Conservation (phyloP, 2,888 invertebrate genomes). For the Orthosia gothica region DNA sequence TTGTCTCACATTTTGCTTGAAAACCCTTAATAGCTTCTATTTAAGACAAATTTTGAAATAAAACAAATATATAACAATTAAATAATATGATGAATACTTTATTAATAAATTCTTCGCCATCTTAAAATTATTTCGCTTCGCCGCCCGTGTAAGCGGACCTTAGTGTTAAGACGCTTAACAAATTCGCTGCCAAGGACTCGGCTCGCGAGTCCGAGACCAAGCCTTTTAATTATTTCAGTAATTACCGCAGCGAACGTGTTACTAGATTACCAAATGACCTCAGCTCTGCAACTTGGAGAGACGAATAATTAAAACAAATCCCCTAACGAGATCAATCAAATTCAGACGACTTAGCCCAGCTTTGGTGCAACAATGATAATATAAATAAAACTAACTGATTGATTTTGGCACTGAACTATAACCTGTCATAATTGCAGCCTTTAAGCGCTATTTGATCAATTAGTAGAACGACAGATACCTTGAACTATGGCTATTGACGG, state of each 20-base stretch:
- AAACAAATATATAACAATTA: too few species aligned
- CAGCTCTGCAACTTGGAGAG: constrained; percentile 20
- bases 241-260: too few species aligned
- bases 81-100: too few species aligned
- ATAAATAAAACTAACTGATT: constrained; percentile 11
- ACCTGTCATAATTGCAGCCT: constrained; percentile 24
- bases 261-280: constrained; percentile 45
- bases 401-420: constrained; percentile 32
- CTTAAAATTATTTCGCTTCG: constrained; percentile 6
- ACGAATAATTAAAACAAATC: constrained; percentile 39
- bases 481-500: constrained; percentile 70
- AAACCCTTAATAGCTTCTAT: too few species aligned
- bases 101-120: constrained; percentile 11
- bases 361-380: constrained; percentile 18
- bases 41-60: too few species aligned
- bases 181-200: too few species aligned
- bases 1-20: too few species aligned
- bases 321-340: constrained; percentile 43
- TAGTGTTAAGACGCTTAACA: constrained; percentile 16
- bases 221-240: too few species aligned
- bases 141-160: background rate
- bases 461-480: constrained; percentile 64
- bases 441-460: constrained; percentile 61
- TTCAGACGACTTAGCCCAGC: constrained; percentile 7
- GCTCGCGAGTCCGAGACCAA: too few species aligned